These are phyloP conservation scores for Brachyhypopomus gauderio DNA, from an alignment of 2,113 vertebrate species.

Conservation along the genomic window DNA sequence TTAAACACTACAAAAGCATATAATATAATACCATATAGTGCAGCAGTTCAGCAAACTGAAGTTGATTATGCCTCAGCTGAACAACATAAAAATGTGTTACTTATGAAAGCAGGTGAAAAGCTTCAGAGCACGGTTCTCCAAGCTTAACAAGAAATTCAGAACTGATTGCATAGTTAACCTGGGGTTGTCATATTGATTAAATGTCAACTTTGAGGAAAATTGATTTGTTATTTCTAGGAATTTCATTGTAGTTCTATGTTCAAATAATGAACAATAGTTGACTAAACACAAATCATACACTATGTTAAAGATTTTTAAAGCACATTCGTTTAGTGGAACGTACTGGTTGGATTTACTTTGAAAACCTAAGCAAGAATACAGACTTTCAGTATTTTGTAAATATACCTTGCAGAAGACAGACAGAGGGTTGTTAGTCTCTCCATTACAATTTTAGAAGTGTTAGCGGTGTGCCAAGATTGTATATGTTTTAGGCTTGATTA, in stretches of 20 bases:
- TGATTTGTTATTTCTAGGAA: not conserved
- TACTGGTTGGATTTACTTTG: no score
- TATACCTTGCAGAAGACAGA: no score
- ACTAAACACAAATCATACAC: not conserved
- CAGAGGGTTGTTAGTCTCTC: no score
- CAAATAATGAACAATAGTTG: not conserved
- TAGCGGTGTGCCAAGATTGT: no score
- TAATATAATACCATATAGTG: not conserved
- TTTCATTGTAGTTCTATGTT: not conserved
- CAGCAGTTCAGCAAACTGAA: not conserved
- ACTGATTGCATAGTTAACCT: constrained; percentile 4
- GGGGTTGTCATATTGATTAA: constrained; percentile 24
- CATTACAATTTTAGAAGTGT: no score
- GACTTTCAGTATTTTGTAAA: no score
- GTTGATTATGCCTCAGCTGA: not conserved
- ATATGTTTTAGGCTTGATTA: no score
- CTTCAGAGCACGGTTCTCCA: not conserved
- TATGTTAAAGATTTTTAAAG: not conserved
- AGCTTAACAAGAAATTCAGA: constrained; percentile 10
- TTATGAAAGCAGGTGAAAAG: not conserved
- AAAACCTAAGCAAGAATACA: no score
- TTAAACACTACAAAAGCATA: no score
- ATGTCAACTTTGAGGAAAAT: constrained; percentile 13
- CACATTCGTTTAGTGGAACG: no score
- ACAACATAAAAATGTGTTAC: not conserved